A percentile compares a stretch with the other conserved stretches of the same genome.
These are phyloP conservation scores for Cryptotermes secundus DNA, from an alignment of 1,140 invertebrate species.

Conservation along the genomic window DNA sequence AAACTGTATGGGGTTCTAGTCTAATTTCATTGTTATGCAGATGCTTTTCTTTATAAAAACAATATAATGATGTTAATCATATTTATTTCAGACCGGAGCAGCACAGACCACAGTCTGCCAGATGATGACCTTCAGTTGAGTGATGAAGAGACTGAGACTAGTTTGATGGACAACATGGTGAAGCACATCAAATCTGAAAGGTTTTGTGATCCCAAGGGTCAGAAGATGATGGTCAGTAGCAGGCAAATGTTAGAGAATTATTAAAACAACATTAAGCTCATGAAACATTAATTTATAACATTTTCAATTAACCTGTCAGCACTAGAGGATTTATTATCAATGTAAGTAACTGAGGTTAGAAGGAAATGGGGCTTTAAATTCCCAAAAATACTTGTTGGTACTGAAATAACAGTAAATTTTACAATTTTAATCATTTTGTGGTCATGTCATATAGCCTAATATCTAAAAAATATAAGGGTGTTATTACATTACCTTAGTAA, in stretches of 20 bases:
- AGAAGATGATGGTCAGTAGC: constrained; percentile 33
- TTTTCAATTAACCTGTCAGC: too few species aligned
- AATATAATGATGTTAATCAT: neutral
- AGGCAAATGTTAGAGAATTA: neutral
- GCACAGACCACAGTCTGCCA: constrained; percentile 6
- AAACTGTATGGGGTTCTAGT: neutral
- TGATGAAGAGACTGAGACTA: neutral
- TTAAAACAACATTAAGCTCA: too few species aligned
- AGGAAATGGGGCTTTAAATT: too few species aligned
- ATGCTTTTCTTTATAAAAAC: neutral
- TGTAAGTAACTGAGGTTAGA: too few species aligned
- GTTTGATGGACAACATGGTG: neutral
- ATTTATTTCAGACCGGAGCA: neutral
- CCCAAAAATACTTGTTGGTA: too few species aligned
- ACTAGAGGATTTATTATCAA: too few species aligned
- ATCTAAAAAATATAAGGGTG: too few species aligned
- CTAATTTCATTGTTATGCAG: neutral
- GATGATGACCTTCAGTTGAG: neutral
- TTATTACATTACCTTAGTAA: too few species aligned
- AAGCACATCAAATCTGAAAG: constrained; percentile 6
- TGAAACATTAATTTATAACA: too few species aligned
- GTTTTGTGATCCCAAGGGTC: constrained; percentile 30
- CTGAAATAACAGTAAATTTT: too few species aligned
- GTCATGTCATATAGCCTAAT: too few species aligned
- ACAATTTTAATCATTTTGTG: too few species aligned